phyloP scores from a whole-genome alignment of 2,113 vertebrate species.

The Colius striatus region DNA sequence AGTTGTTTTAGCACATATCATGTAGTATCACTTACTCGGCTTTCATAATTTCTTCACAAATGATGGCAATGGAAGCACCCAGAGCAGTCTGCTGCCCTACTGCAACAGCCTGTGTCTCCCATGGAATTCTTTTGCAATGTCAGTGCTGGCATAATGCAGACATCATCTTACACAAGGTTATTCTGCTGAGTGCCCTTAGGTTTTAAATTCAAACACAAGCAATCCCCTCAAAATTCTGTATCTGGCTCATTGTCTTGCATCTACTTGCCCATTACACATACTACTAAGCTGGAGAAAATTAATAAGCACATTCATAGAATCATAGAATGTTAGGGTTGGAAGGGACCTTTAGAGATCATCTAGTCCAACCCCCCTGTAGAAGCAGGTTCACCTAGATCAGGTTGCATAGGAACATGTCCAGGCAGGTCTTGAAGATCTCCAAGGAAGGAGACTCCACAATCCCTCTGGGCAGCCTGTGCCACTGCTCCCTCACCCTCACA shows the following conservation, averaged over 20 bases:
- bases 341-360: too few species aligned
- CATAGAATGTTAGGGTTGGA: too few species aligned
- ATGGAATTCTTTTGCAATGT: neutral
- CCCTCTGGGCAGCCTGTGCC: too few species aligned
- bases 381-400: too few species aligned
- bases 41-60: neutral
- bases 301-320: too few species aligned
- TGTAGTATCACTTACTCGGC: neutral
- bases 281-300: neutral
- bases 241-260: neutral
- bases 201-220: neutral
- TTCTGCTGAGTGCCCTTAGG: neutral
- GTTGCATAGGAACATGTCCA: too few species aligned
- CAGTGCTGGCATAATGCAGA: neutral
- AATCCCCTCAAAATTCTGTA: neutral
- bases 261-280: neutral
- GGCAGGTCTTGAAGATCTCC: too few species aligned
- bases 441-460: too few species aligned
- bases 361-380: too few species aligned
- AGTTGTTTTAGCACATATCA: neutral
- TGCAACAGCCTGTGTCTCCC: neutral
- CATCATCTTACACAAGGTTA: neutral
- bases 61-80: neutral
- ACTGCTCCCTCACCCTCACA: too few species aligned
- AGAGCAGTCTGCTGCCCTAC: neutral